Evolutionary conservation across 2,113 vertebrate species (phyloP), one percentile per base, ranked within the genome.

Genomic region (Percopsis transmontana): DNA sequence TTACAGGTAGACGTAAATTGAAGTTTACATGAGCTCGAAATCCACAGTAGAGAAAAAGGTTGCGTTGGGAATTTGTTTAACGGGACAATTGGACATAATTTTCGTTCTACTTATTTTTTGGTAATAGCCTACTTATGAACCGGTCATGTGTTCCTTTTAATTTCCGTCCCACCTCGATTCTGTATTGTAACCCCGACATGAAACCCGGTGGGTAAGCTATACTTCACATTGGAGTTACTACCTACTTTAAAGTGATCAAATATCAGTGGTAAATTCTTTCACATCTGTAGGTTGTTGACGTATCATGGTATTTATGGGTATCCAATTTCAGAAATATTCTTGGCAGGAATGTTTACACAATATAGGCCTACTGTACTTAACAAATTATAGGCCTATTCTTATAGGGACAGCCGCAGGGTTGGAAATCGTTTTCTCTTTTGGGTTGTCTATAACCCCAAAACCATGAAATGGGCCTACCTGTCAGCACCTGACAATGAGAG

Each of bases 111-210:
- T 77, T 77, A 75, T 38, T 58, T 27, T 72, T 58, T 62, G 13
- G 14, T 0, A 2, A 70, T 45, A 23, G 59, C 42, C 56, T n/a
- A n/a, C n/a, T n/a, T n/a, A n/a, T n/a, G n/a, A n/a, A 68, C 68
- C 70, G 78, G 70, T 79, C 57, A 61, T 70, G 39, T 18, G 19
- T 42, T 53, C 16, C 11, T 82, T 75, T 81, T 75, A 39, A 83
- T 86, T 76, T 79, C 70, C 72, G 47, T 40, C 60, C 70, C 61
- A 52, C 33, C 54, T 13, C 70, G 27, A 66, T 39, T 79, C 70
- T 87, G 74, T 84, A 84, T 45, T 62, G 77, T 47, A 80, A 80
- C 68, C 84, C 79, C 58, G 77, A 84, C 82, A 86, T 0, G 82
- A 75, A 79, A 40, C 55, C 16, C 42, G 12, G 48, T 38, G 9